phyloP scores from a whole-genome alignment of 2,797 vertebrate genomes.

The Microctenopoma steveboyesi region DNA sequence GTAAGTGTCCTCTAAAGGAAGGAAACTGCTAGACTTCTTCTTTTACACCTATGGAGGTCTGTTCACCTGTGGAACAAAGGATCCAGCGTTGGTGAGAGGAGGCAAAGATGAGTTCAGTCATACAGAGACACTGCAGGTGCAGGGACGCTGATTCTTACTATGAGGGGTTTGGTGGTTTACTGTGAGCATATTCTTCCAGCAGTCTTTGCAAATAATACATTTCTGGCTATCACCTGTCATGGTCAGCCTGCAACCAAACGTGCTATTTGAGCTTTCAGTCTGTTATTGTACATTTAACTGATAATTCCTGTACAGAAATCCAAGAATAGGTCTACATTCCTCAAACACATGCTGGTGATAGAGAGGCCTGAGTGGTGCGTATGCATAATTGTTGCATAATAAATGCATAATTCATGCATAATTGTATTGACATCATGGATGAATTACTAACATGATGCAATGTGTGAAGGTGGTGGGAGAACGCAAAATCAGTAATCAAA shows the following conservation, averaged over 20 bases:
- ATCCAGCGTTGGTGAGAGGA: conserved; percentile 14
- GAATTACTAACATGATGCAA: too few species aligned
- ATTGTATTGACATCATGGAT: too few species aligned
- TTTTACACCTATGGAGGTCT: conserved; percentile 27
- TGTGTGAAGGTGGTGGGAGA: too few species aligned
- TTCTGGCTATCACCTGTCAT: conserved; percentile 30
- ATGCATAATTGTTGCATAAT: too few species aligned
- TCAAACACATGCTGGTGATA: background rate
- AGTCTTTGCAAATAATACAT: conserved; percentile 21
- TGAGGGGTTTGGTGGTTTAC: conserved; percentile 21
- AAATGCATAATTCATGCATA: too few species aligned
- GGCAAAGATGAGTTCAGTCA: conserved; percentile 42
- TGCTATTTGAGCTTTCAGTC: background rate
- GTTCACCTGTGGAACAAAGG: conserved; percentile 15
- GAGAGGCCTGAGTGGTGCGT: background rate
- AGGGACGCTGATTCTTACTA: conserved; percentile 1
- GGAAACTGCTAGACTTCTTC: conserved; percentile 18
- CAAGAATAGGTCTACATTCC: background rate
- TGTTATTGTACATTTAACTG: background rate
- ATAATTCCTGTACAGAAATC: background rate
- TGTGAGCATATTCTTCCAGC: conserved; percentile 24
- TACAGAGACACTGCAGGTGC: conserved; percentile 20
- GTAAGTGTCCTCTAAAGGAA: conserved; percentile 9
- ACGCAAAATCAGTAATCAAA: too few species aligned
- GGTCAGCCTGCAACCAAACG: conserved; percentile 3